A percentile compares a stretch with the other conserved stretches of the same genome.
Conservation (phyloP, 92 coral and sea anemone genomes). For the Phenganax subtilis region DNA sequence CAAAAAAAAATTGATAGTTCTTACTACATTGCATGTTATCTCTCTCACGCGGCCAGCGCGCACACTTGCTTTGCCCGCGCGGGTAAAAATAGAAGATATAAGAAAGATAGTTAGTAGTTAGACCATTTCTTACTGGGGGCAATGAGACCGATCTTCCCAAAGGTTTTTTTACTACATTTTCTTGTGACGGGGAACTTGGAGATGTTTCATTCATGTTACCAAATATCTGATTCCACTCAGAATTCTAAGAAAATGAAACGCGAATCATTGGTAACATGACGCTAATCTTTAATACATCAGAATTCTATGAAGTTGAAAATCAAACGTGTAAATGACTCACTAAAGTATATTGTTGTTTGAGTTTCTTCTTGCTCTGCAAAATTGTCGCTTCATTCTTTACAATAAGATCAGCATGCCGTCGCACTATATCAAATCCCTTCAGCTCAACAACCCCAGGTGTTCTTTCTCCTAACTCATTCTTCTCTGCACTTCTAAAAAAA, state of each 20-base stretch:
- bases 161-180: slow-evolving; percentile 1
- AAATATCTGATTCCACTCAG: slow-evolving; percentile 99
- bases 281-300: neutral
- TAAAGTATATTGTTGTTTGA: slow-evolving; percentile 54
- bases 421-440: slow-evolving; percentile 52
- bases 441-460: slow-evolving; percentile 69
- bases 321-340: slow-evolving; percentile 35
- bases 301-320: neutral
- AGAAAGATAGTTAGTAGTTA: neutral
- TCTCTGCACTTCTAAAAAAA: slow-evolving; percentile 65
- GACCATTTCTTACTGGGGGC: neutral
- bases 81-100: neutral
- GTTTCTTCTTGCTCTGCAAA: slow-evolving; percentile 65
- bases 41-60: neutral
- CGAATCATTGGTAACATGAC: neutral
- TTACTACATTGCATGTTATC: neutral
- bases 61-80: neutral
- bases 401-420: slow-evolving; percentile 87
- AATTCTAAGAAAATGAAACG: slow-evolving; percentile 53
- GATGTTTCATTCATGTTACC: slow-evolving; percentile 62
- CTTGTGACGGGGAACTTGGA: neutral
- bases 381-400: slow-evolving; percentile 52
- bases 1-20: neutral
- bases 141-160: slow-evolving; percentile 14
- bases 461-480: slow-evolving; percentile 61